Base-by-base conservation (phyloP, 2,888 invertebrate genomes). In the Petrolisthes cinctipes region DNA sequence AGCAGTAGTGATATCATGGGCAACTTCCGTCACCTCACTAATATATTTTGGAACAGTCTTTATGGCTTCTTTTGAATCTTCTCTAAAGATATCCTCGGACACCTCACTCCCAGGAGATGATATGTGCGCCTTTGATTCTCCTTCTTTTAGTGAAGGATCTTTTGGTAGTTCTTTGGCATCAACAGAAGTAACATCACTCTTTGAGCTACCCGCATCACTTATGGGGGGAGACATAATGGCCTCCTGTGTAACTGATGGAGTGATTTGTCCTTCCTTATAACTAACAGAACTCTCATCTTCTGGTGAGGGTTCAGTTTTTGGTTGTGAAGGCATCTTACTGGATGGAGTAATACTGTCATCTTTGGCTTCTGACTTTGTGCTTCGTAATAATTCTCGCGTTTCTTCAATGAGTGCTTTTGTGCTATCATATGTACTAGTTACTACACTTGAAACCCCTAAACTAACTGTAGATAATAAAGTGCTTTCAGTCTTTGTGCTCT, bases 401-500 rank as follows among this genome's bases (percentile, higher is more conserved):
- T 83, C 75, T 23, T 84, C 86, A 73, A 83, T 83, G 20, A 86
- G 76, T 17, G 83, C 75, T 81, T 88, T 88, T 88, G 87, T 88
- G 87, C 87, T 88, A 81, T 84, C 84, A 78, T 75, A 20, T 23
- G 68, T 80, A 80, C 82, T 86, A 82, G 71, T 79, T 73, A 83
- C 56, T 53, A 61, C 82, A 53, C 79, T 86, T 20, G 76, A 71
- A 14, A 75, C 6, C 73, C 85, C 79, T 73, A 73, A 23, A 54
- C 54, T 37, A 54, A 73, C 57, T 71, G 73, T 53, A 56, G 79
- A 81, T 57, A 86, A 80, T 51, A 80, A 68, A 71, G 83, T 83
- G 71, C 79, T 83, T 68, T 86, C 86, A n/a, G 57, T 79, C 73
- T 86, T 88, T 88, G 87, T 88, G 87, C 87, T 84, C 75, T 88